A percentile compares a stretch with the other conserved stretches of the same genome.
Conservation (phyloP, 2,113 vertebrate genomes). For the Phrynosoma platyrhinos region DNA sequence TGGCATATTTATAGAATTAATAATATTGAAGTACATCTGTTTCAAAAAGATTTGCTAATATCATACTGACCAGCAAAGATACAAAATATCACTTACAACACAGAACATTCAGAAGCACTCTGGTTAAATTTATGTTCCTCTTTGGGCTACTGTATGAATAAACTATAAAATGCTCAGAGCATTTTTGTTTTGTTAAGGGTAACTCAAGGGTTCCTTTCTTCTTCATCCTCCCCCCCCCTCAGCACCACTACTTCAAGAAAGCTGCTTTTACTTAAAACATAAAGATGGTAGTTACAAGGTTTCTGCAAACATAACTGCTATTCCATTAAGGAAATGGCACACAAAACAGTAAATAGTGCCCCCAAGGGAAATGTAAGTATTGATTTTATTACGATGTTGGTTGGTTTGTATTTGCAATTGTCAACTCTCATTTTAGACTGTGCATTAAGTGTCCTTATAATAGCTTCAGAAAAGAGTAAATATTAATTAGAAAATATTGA, state of each 20-base stretch:
- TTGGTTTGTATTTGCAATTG: slow-evolving; percentile 87
- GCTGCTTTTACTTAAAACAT: slow-evolving; percentile 87
- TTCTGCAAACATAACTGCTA: slow-evolving; percentile 86
- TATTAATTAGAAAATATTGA: slow-evolving; percentile 82
- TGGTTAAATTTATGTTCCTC: slow-evolving; percentile 32
- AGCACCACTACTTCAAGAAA: slow-evolving; percentile 75
- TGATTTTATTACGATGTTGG: slow-evolving; percentile 87
- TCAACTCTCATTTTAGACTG: slow-evolving; percentile 85
- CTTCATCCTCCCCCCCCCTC: slow-evolving; percentile 37
- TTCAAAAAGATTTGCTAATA: slow-evolving; percentile 51
- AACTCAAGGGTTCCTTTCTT: slow-evolving; percentile 57
- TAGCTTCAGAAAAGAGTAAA: slow-evolving; percentile 78
- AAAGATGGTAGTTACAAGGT: slow-evolving; percentile 83
- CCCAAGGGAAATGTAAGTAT: slow-evolving; percentile 87
- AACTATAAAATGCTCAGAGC: slow-evolving; percentile 63
- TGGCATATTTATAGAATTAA: slow-evolving; percentile 54
- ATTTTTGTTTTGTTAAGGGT: slow-evolving; percentile 63
- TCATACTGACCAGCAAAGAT: slow-evolving; percentile 31
- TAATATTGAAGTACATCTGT: slow-evolving; percentile 57
- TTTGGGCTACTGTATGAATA: slow-evolving; percentile 15
- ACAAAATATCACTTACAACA: not conserved
- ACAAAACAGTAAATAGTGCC: slow-evolving; percentile 86
- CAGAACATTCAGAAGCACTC: slow-evolving; percentile 34
- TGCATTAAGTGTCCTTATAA: slow-evolving; percentile 84
- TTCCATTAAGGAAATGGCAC: slow-evolving; percentile 88